Base-by-base conservation (phyloP, 1,140 invertebrate genomes). In the Sinella curviseta region DNA sequence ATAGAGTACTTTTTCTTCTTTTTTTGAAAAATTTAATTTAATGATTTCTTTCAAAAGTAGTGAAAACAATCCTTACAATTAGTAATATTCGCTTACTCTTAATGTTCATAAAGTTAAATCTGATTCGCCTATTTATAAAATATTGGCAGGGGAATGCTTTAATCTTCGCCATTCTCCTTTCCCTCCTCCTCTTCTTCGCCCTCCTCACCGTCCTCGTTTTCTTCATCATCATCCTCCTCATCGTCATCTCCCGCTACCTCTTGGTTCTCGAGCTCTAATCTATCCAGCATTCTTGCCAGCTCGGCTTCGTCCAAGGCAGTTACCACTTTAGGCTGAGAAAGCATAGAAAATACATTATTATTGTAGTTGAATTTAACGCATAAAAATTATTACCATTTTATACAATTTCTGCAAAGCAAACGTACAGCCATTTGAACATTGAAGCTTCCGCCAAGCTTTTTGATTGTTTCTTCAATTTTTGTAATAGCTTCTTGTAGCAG, bases 221-320 rank as follows among this genome's bases (percentile, higher is more conserved):
- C 93, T 54, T 92, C 92, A 34, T 82, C 78, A 39, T 82, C 80
- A 78, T 94, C 93, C 82, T 95, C 93, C 77, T 94, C 93, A 55
- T 95, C 94, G 82, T 95, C 94, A 85, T 96, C 95, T 74, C 95
- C 93, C 82, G 93, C 93, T 20, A 98, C 95, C 89, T 99, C 96
- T 0, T 93, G 92, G 87, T 98, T 99, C 87, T 97, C 95, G 76
- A 93, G 91, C 87, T 98, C 97, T 16, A 97, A 92, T 77, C 93
- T 90, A 88, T 99, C 95, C 92, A 99, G 92, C 87, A 97, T 94
- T 86, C 94, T 90, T 20, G 94, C 93, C 80, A 99, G 89, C 87
- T 99, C 97, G 0, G 94, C 95, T 88, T 99, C 98, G 87, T 99
- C 98, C 16, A 94, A 93, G 74, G 98, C 97, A 30, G 98, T 99